These are phyloP conservation scores for Etheostoma perlongum DNA, from an alignment of 2,797 vertebrate genomes.

Conservation along the genomic window DNA sequence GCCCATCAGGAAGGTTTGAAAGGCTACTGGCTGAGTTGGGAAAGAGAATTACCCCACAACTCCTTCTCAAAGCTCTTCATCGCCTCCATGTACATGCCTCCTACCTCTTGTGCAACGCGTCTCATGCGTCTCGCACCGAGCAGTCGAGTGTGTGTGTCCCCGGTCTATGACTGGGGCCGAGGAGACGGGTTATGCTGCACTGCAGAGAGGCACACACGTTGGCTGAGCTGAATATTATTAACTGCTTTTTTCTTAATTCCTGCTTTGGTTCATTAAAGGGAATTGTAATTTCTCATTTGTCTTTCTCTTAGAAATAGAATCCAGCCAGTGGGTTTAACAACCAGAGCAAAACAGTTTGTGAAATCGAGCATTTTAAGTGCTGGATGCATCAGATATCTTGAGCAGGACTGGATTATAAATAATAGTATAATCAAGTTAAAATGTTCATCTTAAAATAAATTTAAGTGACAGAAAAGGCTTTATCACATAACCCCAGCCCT, in stretches of 20 bases:
- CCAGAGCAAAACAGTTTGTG: slow-evolving; percentile 20
- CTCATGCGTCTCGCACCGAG: slow-evolving; percentile 60
- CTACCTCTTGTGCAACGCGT: slow-evolving; percentile 43
- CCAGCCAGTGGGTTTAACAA: slow-evolving; percentile 31
- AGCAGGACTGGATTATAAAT: slow-evolving; percentile 18
- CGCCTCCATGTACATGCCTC: slow-evolving; percentile 69
- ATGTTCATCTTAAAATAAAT: slow-evolving; percentile 18
- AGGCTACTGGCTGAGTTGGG: slow-evolving; percentile 83
- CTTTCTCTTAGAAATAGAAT: slow-evolving; percentile 39
- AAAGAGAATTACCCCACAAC: slow-evolving; percentile 30
- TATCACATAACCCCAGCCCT: slow-evolving; percentile 16
- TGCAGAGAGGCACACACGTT: slow-evolving; percentile 49
- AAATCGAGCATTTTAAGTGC: slow-evolving; percentile 19
- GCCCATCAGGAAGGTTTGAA: slow-evolving; percentile 57
- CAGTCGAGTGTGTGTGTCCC: slow-evolving; percentile 80
- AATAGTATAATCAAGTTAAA: slow-evolving; percentile 8
- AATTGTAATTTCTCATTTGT: slow-evolving; percentile 35
- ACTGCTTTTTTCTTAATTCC: not conserved
- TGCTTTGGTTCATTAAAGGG: slow-evolving; percentile 11
- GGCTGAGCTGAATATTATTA: slow-evolving; percentile 10
- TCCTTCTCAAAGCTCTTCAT: slow-evolving; percentile 27
- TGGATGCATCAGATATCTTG: slow-evolving; percentile 9
- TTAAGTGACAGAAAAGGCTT: slow-evolving; percentile 7
- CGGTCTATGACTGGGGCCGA: slow-evolving; percentile 71
- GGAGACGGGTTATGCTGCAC: slow-evolving; percentile 81